phyloP scores from a whole-genome alignment of 2,113 vertebrate genomes.

The Nycticorax nycticorax region DNA sequence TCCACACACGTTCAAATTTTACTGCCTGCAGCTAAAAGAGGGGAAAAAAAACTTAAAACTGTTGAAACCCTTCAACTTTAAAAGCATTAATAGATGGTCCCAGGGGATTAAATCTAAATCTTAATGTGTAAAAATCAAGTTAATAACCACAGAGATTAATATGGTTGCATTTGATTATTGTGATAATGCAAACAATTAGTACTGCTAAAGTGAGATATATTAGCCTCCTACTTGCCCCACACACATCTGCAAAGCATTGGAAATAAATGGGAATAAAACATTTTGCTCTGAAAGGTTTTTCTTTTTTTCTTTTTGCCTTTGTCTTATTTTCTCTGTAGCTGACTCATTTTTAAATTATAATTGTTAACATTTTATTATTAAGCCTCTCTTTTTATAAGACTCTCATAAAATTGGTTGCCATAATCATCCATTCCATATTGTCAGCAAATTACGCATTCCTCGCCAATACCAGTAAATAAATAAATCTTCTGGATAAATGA shows the following conservation, averaged over 20 bases:
- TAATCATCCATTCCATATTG: conserved; percentile 33
- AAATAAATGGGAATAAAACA: conserved; percentile 75
- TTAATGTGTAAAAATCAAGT: conserved; percentile 87
- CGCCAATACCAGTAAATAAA: conserved; percentile 28
- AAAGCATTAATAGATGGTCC: conserved; percentile 86
- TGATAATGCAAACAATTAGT: conserved; percentile 86
- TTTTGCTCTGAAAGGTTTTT: conserved; percentile 57
- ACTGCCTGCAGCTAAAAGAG: conserved; percentile 87
- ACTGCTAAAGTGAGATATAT: conserved; percentile 80
- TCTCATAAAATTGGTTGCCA: conserved; percentile 33
- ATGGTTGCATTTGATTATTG: conserved; percentile 85
- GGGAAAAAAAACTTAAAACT: conserved; percentile 79
- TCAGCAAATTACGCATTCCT: conserved; percentile 23
- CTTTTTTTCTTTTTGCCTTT: conserved; percentile 58
- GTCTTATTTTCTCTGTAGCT: conserved; percentile 67
- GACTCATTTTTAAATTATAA: conserved; percentile 70
- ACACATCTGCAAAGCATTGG: conserved; percentile 71
- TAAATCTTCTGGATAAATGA: conserved; percentile 30
- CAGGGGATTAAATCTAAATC: conserved; percentile 85
- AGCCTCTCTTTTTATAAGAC: conserved; percentile 33
- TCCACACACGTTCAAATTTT: conserved; percentile 84
- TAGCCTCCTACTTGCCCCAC: conserved; percentile 76
- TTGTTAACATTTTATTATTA: conserved; percentile 55
- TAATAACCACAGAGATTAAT: conserved; percentile 86
- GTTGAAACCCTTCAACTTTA: conserved; percentile 88